Conservation (phyloP, 2,888 invertebrate genomes). For the Eubasilissa splendida region DNA sequence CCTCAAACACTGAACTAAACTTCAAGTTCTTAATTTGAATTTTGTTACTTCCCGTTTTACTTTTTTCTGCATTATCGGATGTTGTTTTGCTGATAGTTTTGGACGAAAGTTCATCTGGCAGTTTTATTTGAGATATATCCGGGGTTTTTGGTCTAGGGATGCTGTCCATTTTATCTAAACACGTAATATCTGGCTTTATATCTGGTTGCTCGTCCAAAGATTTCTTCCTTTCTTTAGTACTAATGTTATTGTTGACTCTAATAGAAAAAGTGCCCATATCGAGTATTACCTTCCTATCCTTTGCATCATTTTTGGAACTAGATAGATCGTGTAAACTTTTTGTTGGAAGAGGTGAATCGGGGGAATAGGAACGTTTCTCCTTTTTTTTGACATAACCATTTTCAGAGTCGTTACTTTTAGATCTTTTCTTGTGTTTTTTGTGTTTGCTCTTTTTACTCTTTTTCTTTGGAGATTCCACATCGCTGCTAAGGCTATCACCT, state of each 20-base stretch:
- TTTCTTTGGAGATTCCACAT: constrained; percentile 52
- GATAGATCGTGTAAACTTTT: constrained; percentile 60
- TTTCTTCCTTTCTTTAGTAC: constrained; percentile 24
- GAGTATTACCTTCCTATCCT: constrained; percentile 52
- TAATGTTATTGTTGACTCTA: constrained; percentile 51
- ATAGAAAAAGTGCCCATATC: constrained; percentile 48
- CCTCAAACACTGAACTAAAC: constrained; percentile 78
- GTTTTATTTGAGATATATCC: constrained; percentile 60
- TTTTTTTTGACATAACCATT: constrained; percentile 35
- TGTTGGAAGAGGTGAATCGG: constrained; percentile 44
- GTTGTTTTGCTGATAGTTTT: constrained; percentile 41
- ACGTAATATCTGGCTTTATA: constrained; percentile 49
- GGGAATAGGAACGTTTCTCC: constrained; percentile 39
- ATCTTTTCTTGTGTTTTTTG: constrained; percentile 51
- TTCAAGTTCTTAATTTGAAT: constrained; percentile 81
- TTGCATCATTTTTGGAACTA: constrained; percentile 55
- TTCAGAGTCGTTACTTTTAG: constrained; percentile 40
- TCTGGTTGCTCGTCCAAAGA: constrained; percentile 39
- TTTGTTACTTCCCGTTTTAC: constrained; percentile 69
- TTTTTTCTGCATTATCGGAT: constrained; percentile 65
- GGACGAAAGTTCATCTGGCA: constrained; percentile 61
- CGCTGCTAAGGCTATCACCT: constrained; percentile 56
- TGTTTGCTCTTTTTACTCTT: constrained; percentile 58
- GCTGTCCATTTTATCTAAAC: constrained; percentile 61
- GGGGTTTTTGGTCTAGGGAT: constrained; percentile 60